Percentiles rank a stretch among this genome's conserved stretches.
Evolutionary conservation across 2,113 vertebrate species (phyloP).

Genomic region (Ramphastos sulfuratus): DNA sequence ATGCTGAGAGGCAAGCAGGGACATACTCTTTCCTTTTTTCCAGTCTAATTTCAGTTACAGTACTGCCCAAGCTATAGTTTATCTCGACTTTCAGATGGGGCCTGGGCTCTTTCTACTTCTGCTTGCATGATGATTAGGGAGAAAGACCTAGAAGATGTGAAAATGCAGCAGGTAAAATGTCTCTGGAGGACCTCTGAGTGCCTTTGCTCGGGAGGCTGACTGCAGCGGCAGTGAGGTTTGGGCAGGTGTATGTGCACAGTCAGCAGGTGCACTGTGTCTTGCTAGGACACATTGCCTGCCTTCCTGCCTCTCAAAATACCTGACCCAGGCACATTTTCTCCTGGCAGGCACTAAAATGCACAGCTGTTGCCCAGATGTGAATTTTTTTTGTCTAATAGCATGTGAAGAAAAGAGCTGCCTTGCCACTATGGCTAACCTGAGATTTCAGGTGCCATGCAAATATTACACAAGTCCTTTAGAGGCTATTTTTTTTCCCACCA

Average conservation of each 20-base stretch:
- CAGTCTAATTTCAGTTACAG: not conserved
- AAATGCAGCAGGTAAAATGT: not conserved
- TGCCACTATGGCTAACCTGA: not conserved
- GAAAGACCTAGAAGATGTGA: not conserved
- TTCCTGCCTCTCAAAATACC: not conserved
- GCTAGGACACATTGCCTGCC: not conserved
- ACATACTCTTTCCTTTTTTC: not conserved
- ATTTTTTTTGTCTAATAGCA: not conserved
- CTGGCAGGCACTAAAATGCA: not conserved
- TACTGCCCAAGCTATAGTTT: not conserved
- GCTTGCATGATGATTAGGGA: rapidly evolving
- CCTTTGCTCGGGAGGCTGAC: not conserved
- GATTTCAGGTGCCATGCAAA: not conserved
- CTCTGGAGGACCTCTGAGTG: not conserved
- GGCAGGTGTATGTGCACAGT: not conserved
- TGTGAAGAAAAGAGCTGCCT: not conserved
- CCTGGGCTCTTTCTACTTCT: not conserved
- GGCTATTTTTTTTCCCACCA: too few relatives aligned
- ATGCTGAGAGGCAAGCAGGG: not conserved
- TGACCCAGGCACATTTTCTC: not conserved
- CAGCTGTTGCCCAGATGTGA: not conserved
- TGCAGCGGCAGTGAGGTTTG: not conserved
- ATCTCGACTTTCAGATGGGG: not conserved
- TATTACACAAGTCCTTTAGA: not conserved
- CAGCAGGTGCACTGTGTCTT: not conserved